phyloP scores from a whole-genome alignment of 1,140 invertebrate species.

The Platyscapa corneri region DNA sequence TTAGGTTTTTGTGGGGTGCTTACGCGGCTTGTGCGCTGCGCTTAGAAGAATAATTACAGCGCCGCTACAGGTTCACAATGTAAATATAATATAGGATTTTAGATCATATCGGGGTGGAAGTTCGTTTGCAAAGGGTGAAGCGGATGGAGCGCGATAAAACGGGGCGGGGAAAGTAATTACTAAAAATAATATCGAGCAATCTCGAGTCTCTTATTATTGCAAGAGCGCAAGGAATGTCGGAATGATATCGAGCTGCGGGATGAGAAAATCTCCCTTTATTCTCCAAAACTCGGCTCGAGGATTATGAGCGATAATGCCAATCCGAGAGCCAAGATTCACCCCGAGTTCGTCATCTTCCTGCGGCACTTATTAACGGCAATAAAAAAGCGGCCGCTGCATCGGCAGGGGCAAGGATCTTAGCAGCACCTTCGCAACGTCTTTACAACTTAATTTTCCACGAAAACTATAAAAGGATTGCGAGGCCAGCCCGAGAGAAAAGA shows the following conservation, averaged over 20 bases:
- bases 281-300: neutral
- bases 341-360: neutral
- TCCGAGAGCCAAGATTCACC: neutral
- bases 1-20: neutral
- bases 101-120: too few species aligned
- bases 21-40: neutral
- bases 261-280: neutral
- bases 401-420: neutral
- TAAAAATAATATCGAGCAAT: too few species aligned
- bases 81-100: too few species aligned
- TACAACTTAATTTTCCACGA: constrained; percentile 40
- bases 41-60: too few species aligned
- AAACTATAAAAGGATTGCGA: constrained; percentile 21
- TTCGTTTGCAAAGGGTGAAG: too few species aligned
- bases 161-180: too few species aligned
- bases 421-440: neutral
- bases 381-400: neutral
- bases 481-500: neutral
- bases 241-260: too few species aligned
- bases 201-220: too few species aligned
- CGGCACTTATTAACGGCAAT: neutral
- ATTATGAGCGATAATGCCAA: neutral
- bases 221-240: too few species aligned
- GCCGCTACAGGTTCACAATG: too few species aligned
- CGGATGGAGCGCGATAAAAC: too few species aligned